phyloP scores from a whole-genome alignment of 2,888 invertebrate genomes.

The Andrena bucephala region DNA sequence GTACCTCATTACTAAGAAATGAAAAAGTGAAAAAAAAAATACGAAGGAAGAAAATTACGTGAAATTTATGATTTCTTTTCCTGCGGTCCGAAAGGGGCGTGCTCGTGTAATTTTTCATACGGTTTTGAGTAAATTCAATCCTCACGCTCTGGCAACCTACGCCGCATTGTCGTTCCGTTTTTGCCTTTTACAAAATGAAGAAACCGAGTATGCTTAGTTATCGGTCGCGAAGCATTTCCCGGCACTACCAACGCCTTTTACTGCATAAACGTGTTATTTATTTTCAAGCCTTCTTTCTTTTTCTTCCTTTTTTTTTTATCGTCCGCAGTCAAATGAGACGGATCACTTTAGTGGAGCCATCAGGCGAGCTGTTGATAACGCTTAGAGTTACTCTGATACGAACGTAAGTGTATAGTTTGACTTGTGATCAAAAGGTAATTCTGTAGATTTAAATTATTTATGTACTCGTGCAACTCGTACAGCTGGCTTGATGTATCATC shows the following conservation, averaged over 20 bases:
- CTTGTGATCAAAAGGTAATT: constrained; percentile 36
- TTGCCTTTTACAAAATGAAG: neutral
- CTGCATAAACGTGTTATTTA: constrained; percentile 67
- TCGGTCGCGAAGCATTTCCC: constrained; percentile 24
- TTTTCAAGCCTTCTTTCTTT: constrained; percentile 44
- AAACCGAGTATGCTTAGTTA: neutral
- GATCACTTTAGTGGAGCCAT: constrained; percentile 30
- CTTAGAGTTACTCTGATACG: constrained; percentile 14
- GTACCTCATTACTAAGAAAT: constrained; percentile 24
- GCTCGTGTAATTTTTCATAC: constrained; percentile 6
- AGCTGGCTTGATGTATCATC: constrained; percentile 49
- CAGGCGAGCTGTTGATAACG: constrained; percentile 39
- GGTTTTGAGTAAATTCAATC: neutral
- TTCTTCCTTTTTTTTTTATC: too few relatives aligned
- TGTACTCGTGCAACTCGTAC: constrained; percentile 16
- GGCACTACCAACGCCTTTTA: constrained; percentile 19
- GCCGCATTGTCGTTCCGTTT: constrained; percentile 2
- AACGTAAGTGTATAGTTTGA: constrained; percentile 32
- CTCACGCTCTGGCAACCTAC: neutral
- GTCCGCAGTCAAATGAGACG: constrained; percentile 14
- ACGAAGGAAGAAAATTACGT: constrained; percentile 8
- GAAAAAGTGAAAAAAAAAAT: neutral
- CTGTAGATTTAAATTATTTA: constrained; percentile 43
- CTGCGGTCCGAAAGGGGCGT: neutral
- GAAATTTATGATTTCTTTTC: constrained; percentile 32